Evolutionary conservation across 2,113 vertebrate genomes (phyloP).

Genomic region (Antigone vipio): DNA sequence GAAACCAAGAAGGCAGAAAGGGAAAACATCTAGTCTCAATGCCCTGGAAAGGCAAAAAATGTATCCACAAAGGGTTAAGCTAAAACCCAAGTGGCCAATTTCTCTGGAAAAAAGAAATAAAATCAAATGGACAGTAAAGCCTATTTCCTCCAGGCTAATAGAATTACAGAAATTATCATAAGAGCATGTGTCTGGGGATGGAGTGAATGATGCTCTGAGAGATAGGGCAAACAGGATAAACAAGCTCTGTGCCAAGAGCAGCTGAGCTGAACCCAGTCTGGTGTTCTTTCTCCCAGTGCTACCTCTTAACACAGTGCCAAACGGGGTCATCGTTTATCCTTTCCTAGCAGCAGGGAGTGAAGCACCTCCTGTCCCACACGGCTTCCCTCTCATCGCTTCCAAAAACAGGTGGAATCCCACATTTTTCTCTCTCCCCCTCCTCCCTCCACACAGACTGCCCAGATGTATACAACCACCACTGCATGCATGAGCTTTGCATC

Average conservation of each 20-base stretch:
- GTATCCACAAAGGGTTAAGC: conserved; percentile 41
- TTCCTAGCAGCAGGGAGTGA: background rate
- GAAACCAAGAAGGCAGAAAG: background rate
- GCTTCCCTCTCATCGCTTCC: background rate
- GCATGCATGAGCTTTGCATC: background rate
- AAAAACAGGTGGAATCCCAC: background rate
- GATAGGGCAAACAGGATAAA: background rate
- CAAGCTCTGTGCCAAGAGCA: conserved; percentile 1
- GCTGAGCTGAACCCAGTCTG: background rate
- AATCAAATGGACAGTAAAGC: conserved; percentile 45
- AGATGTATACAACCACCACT: background rate
- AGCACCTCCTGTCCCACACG: background rate
- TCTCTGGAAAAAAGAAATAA: background rate
- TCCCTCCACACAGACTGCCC: background rate
- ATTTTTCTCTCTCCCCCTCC: background rate
- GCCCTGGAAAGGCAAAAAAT: background rate
- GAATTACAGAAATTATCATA: conserved; percentile 63
- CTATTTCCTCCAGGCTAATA: conserved; percentile 52
- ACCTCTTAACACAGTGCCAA: background rate
- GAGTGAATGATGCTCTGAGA: conserved; percentile 33
- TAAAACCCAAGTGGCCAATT: background rate
- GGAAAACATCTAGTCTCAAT: background rate
- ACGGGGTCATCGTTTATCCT: background rate
- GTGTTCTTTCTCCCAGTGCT: background rate
- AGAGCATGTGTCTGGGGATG: conserved; percentile 28